Conservation (phyloP, 2,113 vertebrate genomes). For the Syrrhaptes paradoxus region DNA sequence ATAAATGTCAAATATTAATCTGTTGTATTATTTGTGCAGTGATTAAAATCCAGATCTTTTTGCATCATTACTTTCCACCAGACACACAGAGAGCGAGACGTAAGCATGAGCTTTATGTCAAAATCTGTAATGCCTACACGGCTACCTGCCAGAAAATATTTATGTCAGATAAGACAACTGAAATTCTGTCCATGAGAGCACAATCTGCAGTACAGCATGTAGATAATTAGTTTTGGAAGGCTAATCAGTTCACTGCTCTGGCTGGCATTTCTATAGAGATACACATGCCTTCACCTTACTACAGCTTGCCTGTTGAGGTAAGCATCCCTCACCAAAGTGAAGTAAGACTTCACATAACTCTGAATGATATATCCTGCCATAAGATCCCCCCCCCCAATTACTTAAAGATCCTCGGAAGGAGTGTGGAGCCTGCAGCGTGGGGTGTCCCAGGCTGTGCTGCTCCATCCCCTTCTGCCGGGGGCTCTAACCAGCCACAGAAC, state of each 20-base stretch:
- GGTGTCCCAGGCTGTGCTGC: not conserved
- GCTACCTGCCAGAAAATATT: constrained; percentile 27
- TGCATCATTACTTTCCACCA: not conserved
- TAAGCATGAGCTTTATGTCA: constrained; percentile 40
- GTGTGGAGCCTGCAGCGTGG: rapidly evolving
- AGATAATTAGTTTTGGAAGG: constrained; percentile 40
- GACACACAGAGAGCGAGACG: not conserved
- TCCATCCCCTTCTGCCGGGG: rapidly evolving
- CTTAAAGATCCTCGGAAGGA: not conserved
- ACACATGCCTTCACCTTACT: not conserved
- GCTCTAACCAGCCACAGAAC: not conserved
- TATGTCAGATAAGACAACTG: not conserved
- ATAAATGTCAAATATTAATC: constrained; percentile 9
- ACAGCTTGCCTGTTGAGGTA: not conserved
- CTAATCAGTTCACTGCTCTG: not conserved
- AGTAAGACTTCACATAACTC: not conserved
- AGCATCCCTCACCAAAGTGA: not conserved
- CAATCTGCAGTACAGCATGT: not conserved
- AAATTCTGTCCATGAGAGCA: not conserved
- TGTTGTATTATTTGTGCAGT: not conserved
- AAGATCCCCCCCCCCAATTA: not conserved
- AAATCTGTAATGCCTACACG: not conserved
- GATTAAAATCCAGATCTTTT: not conserved
- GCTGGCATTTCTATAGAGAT: not conserved
- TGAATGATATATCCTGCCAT: not conserved